Conservation (phyloP, 2,797 vertebrate genomes). For the Rhadinocentrus ornatus region DNA sequence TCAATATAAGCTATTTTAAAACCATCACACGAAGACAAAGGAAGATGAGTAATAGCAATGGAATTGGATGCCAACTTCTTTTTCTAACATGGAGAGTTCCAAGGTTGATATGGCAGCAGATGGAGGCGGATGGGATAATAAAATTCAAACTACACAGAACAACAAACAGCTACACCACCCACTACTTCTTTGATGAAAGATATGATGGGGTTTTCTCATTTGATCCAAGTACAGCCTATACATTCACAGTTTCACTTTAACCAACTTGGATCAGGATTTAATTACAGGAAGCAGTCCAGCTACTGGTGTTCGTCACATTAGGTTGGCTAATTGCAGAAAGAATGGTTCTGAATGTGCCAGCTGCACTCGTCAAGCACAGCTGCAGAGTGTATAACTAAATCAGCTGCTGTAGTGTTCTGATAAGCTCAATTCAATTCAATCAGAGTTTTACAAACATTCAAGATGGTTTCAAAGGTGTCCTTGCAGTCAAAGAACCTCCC, state of each 20-base stretch:
- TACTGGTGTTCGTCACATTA: slow-evolving; percentile 17
- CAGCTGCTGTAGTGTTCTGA: background rate
- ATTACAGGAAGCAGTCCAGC: slow-evolving; percentile 29
- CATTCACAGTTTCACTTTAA: background rate
- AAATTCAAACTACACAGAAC: slow-evolving; percentile 30
- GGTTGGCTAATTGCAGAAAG: slow-evolving; percentile 6
- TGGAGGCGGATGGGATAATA: slow-evolving; percentile 48
- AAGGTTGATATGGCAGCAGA: slow-evolving; percentile 44
- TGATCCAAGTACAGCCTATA: slow-evolving; percentile 13
- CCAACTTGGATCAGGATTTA: slow-evolving; percentile 30
- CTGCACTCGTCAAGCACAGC: background rate
- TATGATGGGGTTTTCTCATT: slow-evolving; percentile 8
- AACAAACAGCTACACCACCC: slow-evolving; percentile 28
- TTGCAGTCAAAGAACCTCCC: slow-evolving; percentile 26
- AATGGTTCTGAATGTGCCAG: background rate
- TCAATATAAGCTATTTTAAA: slow-evolving; percentile 41
- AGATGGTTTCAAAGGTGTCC: slow-evolving; percentile 45
- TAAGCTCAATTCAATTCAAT: slow-evolving; percentile 40
- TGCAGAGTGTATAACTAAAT: background rate
- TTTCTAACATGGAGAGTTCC: slow-evolving; percentile 24
- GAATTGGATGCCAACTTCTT: slow-evolving; percentile 16
- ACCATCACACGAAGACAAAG: slow-evolving; percentile 6
- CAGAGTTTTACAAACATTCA: slow-evolving; percentile 46
- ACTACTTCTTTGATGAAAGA: slow-evolving; percentile 24
- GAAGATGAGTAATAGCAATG: slow-evolving; percentile 32